phyloP scores from a whole-genome alignment of 2,888 invertebrate species.

The Dicycla oo region DNA sequence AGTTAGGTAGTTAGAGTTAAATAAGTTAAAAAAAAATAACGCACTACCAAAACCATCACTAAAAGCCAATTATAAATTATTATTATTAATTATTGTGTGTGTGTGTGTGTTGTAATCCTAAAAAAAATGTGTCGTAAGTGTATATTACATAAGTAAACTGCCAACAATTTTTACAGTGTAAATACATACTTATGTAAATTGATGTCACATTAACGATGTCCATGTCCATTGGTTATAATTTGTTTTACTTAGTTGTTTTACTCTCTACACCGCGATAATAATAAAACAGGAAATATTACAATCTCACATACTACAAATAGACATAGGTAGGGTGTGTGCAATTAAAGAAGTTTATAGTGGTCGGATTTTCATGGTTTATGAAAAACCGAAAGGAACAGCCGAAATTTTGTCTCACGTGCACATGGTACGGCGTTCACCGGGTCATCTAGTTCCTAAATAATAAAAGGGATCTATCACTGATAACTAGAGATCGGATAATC shows the following conservation, averaged over 20 bases:
- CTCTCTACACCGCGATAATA: background rate
- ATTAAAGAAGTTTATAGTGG: background rate
- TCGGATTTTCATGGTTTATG: background rate
- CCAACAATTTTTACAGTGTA: slow-evolving; percentile 4
- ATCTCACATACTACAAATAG: background rate
- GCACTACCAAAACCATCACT: background rate
- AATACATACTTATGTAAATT: slow-evolving; percentile 26
- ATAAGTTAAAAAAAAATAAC: background rate
- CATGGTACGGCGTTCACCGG: too few relatives aligned
- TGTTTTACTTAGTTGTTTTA: background rate
- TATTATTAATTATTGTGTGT: too few relatives aligned
- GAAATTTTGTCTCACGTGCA: too few relatives aligned
- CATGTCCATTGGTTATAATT: slow-evolving; percentile 11
- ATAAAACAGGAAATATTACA: slow-evolving; percentile 5
- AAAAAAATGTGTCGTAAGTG: too few relatives aligned
- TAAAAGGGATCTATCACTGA: too few relatives aligned
- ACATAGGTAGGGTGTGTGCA: too few relatives aligned
- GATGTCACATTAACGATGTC: slow-evolving; percentile 33
- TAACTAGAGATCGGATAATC: too few relatives aligned
- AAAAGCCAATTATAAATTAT: too few relatives aligned
- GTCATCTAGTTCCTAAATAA: too few relatives aligned
- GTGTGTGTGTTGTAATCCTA: too few relatives aligned
- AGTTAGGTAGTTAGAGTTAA: too few relatives aligned
- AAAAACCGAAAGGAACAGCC: too few relatives aligned
- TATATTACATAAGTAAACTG: slow-evolving; percentile 7